Conservation (phyloP, 2,113 vertebrate genomes). For the Plectropomus leopardus region DNA sequence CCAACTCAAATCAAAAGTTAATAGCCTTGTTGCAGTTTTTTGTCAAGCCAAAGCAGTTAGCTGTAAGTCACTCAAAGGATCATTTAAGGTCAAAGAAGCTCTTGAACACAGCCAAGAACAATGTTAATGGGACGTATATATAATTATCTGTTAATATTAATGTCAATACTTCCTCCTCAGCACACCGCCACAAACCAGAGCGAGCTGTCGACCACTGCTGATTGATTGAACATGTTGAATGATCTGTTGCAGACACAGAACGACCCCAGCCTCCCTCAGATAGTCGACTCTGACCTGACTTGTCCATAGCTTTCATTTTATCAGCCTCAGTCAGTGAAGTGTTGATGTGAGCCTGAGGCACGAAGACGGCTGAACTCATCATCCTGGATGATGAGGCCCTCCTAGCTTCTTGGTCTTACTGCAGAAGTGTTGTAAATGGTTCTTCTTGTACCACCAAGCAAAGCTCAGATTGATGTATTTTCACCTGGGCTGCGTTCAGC, state of each 20-base stretch:
- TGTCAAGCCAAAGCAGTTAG: too few relatives aligned
- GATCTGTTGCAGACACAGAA: slow-evolving; percentile 61
- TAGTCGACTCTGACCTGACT: slow-evolving; percentile 32
- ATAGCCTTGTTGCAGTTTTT: too few relatives aligned
- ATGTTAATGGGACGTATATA: neutral
- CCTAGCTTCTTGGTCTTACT: slow-evolving; percentile 26
- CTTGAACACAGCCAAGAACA: neutral
- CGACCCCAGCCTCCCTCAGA: slow-evolving; percentile 34
- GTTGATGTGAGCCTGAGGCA: slow-evolving; percentile 64
- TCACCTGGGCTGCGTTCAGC: neutral
- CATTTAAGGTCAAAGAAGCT: neutral
- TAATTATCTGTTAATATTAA: neutral
- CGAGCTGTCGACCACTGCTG: slow-evolving; percentile 9
- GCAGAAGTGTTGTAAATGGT: slow-evolving; percentile 5
- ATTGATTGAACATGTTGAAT: slow-evolving; percentile 49
- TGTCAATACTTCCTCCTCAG: neutral
- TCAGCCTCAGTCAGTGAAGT: slow-evolving; percentile 58
- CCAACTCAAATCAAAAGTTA: neutral
- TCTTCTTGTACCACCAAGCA: slow-evolving; percentile 13
- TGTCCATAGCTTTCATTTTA: slow-evolving; percentile 43
- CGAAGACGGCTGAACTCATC: slow-evolving; percentile 53
- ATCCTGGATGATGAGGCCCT: slow-evolving; percentile 34
- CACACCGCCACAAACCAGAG: neutral
- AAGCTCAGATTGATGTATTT: neutral
- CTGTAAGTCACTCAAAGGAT: slow-evolving; percentile 14